Percentiles rank a stretch among this genome's conserved stretches.
These are phyloP conservation scores for Abscondita cerata DNA, from an alignment of 2,888 invertebrate species.

Conservation along the genomic window DNA sequence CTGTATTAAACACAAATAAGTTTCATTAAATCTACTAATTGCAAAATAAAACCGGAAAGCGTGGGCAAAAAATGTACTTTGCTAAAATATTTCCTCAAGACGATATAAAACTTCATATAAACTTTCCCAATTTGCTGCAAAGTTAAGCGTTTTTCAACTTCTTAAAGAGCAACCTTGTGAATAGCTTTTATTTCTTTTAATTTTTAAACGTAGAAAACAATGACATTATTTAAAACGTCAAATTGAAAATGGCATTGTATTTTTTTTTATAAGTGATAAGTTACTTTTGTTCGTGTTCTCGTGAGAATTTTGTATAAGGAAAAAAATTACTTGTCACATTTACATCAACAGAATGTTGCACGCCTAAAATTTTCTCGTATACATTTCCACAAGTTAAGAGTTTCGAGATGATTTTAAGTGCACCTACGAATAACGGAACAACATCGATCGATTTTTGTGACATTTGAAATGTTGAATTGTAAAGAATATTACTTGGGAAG, in stretches of 20 bases:
- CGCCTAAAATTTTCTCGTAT: too few relatives aligned
- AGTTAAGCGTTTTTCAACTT: slow-evolving; percentile 11
- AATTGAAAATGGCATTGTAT: background rate
- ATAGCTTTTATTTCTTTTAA: slow-evolving; percentile 7
- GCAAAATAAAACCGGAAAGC: background rate
- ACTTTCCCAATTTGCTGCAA: slow-evolving; percentile 11
- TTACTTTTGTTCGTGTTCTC: too few relatives aligned
- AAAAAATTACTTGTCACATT: too few relatives aligned
- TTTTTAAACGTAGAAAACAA: background rate
- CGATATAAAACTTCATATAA: slow-evolving; percentile 6
- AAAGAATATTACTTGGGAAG: background rate
- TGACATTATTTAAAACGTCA: background rate
- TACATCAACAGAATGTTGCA: too few relatives aligned
- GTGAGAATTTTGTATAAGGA: too few relatives aligned
- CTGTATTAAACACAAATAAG: background rate
- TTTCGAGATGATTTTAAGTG: slow-evolving; percentile 8
- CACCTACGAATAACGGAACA: background rate
- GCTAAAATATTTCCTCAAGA: slow-evolving; percentile 6
- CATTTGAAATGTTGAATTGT: slow-evolving; percentile 1
- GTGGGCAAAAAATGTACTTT: slow-evolving; percentile 3
- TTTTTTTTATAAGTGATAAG: too few relatives aligned
- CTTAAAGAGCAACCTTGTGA: slow-evolving; percentile 1
- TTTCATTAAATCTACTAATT: slow-evolving; percentile 3
- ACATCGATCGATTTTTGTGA: background rate
- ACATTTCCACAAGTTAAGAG: too few relatives aligned